Conservation (phyloP, 2,113 vertebrate genomes). For the Trinectes maculatus region DNA sequence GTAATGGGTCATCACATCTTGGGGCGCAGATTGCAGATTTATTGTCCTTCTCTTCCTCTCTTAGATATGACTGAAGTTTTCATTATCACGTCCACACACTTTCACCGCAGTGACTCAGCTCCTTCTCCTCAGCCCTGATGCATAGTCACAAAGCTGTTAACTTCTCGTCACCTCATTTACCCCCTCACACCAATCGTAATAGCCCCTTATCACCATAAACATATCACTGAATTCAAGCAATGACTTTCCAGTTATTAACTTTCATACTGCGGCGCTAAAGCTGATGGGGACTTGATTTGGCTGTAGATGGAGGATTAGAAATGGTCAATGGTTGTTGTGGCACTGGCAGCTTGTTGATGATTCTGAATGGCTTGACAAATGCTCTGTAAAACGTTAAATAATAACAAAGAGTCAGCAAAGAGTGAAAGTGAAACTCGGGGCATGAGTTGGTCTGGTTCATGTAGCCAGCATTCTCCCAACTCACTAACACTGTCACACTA, state of each 20-base stretch:
- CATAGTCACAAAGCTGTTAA: constrained; percentile 64
- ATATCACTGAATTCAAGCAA: constrained; percentile 60
- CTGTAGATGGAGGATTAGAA: constrained; percentile 47
- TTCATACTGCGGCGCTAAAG: constrained; percentile 51
- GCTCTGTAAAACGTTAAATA: constrained; percentile 30
- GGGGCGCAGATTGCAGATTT: constrained; percentile 67
- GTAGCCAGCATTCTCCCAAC: neutral
- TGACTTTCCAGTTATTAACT: constrained; percentile 64
- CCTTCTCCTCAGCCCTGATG: constrained; percentile 36
- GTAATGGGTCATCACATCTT: constrained; percentile 75
- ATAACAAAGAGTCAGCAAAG: constrained; percentile 15
- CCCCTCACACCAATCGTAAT: constrained; percentile 62
- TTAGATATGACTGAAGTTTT: constrained; percentile 66
- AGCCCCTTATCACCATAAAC: constrained; percentile 62
- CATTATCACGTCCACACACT: constrained; percentile 67
- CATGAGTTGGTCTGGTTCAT: constrained; percentile 14
- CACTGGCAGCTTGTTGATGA: constrained; percentile 22
- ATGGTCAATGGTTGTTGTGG: constrained; percentile 57
- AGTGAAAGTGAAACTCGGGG: constrained; percentile 22
- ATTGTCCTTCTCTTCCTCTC: constrained; percentile 56
- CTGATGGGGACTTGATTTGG: constrained; percentile 47
- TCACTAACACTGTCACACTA: neutral
- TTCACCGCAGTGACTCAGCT: constrained; percentile 69
- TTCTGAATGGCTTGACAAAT: constrained; percentile 33
- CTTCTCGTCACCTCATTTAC: constrained; percentile 62